Conservation (phyloP, 1,140 invertebrate genomes). For the Helicoverpa armigera region DNA sequence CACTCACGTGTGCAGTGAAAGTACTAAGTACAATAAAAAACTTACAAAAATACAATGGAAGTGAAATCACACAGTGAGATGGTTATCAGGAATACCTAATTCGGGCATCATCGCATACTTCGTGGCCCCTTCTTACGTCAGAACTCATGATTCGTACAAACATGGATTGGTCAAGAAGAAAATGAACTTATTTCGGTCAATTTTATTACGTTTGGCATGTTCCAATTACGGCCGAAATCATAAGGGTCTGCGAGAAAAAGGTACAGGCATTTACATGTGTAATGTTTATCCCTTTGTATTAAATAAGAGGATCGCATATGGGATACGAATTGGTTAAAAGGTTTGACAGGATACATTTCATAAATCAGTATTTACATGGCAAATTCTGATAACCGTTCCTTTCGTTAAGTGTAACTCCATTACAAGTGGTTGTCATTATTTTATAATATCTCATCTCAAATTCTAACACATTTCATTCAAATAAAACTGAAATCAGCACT, state of each 20-base stretch:
- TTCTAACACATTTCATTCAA: too few species aligned
- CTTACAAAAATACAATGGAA: slow-evolving; percentile 10
- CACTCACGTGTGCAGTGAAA: not conserved
- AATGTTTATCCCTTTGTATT: slow-evolving; percentile 29
- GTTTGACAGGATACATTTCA: not conserved
- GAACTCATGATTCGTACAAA: slow-evolving; percentile 20
- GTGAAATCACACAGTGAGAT: slow-evolving; percentile 15
- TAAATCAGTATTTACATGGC: not conserved
- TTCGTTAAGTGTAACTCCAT: too few species aligned
- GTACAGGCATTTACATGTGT: slow-evolving; percentile 1
- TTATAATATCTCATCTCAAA: too few species aligned
- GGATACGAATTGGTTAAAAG: slow-evolving; percentile 14
- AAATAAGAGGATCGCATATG: slow-evolving; percentile 37
- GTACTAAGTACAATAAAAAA: not conserved
- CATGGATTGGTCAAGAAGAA: slow-evolving; percentile 32
- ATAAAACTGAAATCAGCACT: too few species aligned
- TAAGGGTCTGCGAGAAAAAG: slow-evolving; percentile 32
- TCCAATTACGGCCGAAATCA: slow-evolving; percentile 38
- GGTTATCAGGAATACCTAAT: not conserved
- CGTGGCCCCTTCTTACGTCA: not conserved
- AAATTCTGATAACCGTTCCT: not conserved
- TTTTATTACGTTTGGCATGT: slow-evolving; percentile 42
- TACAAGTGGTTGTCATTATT: too few species aligned
- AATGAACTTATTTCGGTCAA: slow-evolving; percentile 18
- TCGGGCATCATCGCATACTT: not conserved